These are phyloP conservation scores for Pachymerium ferrugineum DNA, from an alignment of 2,888 invertebrate species.

Conservation along the genomic window DNA sequence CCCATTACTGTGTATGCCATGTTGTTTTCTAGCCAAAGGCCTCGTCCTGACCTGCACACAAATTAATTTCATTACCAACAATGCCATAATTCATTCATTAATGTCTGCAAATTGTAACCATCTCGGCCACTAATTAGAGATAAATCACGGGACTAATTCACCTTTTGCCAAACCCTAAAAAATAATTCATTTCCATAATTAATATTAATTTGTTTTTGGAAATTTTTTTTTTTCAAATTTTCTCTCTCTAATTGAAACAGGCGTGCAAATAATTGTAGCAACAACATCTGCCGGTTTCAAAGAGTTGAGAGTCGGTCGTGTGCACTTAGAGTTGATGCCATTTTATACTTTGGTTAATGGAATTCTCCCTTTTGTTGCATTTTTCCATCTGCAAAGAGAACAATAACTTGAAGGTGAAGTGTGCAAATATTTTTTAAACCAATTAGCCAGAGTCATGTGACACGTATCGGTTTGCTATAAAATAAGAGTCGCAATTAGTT, in stretches of 20 bases:
- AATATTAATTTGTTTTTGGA: too few relatives aligned
- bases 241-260: too few relatives aligned
- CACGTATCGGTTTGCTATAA: neutral
- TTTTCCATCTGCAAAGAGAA: neutral
- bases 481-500: neutral
- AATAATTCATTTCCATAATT: neutral
- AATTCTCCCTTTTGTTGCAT: neutral
- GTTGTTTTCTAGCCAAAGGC: constrained; percentile 1
- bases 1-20: neutral
- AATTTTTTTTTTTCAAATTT: too few relatives aligned
- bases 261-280: too few relatives aligned
- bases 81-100: constrained; percentile 22
- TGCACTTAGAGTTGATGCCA: neutral
- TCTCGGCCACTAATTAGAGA: neutral
- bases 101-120: constrained; percentile 12
- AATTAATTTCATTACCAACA: constrained; percentile 19
- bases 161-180: too few relatives aligned
- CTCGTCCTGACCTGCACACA: neutral
- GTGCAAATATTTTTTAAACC: too few relatives aligned
- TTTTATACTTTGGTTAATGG: neutral
- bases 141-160: neutral
- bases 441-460: neutral
- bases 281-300: too few relatives aligned
- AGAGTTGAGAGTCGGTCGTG: neutral
- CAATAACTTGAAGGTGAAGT: neutral